These are phyloP conservation scores for Todiramphus chloris DNA, from an alignment of 2,113 vertebrate species.

Conservation along the genomic window DNA sequence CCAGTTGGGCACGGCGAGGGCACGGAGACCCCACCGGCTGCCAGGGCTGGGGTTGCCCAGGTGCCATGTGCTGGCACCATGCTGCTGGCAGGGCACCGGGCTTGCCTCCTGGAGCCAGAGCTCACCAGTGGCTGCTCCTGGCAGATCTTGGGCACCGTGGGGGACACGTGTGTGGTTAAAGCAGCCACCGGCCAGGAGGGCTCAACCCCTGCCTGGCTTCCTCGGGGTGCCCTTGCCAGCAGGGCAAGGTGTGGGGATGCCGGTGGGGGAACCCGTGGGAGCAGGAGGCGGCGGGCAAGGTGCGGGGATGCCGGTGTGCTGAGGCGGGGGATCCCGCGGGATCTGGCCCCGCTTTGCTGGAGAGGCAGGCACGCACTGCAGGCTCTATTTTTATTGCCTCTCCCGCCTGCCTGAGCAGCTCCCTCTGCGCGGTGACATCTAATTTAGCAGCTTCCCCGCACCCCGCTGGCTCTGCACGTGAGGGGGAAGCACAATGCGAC, in stretches of 20 bases:
- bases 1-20: fast-evolving
- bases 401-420: slow-evolving; percentile 55
- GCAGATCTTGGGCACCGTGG: background rate
- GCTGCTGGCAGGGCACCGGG: background rate
- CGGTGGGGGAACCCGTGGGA: slow-evolving; percentile 44
- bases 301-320: background rate
- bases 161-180: fast-evolving
- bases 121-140: background rate
- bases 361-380: slow-evolving; percentile 1
- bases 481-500: slow-evolving; percentile 68
- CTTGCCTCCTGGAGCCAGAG: background rate
- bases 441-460: slow-evolving; percentile 69
- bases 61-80: background rate
- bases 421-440: slow-evolving; percentile 58
- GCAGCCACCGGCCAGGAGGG: background rate
- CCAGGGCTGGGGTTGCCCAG: background rate
- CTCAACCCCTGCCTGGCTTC: background rate
- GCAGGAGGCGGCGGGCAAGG: background rate
- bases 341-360: slow-evolving; percentile 14
- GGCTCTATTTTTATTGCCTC: slow-evolving; percentile 63
- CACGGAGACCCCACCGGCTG: fast-evolving
- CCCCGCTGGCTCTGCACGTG: slow-evolving; percentile 68
- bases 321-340: slow-evolving; percentile 46
- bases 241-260: background rate
- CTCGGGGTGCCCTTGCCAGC: background rate